phyloP scores from a whole-genome alignment of 2,888 invertebrate species.

The Tyria jacobaeae region DNA sequence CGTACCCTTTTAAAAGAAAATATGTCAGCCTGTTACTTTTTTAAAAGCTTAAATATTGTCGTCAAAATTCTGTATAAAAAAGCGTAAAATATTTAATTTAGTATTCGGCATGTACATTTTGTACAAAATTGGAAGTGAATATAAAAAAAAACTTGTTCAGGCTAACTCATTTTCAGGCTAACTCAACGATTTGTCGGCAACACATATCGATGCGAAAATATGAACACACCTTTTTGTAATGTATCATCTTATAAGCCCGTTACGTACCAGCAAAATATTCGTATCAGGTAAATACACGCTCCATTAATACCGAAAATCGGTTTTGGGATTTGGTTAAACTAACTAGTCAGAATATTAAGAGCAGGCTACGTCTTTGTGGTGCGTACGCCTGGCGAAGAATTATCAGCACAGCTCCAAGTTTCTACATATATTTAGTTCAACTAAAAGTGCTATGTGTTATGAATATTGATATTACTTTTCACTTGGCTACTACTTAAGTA shows the following conservation, averaged over 20 bases:
- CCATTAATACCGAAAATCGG: slow-evolving; percentile 7
- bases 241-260: too few species aligned
- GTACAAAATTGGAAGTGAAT: too few species aligned
- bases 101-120: too few species aligned
- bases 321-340: slow-evolving; percentile 19
- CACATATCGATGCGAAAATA: background rate
- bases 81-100: too few species aligned
- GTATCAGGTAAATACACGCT: slow-evolving; percentile 12
- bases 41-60: background rate
- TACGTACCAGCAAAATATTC: slow-evolving; percentile 13
- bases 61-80: too few species aligned
- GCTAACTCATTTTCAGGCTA: background rate
- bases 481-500: background rate
- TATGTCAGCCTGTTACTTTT: background rate
- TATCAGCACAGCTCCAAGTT: slow-evolving; percentile 41
- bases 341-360: slow-evolving; percentile 37
- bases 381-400: slow-evolving; percentile 23
- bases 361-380: slow-evolving; percentile 27
- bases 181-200: background rate
- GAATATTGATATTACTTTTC: slow-evolving; percentile 35
- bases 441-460: slow-evolving; percentile 30
- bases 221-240: background rate
- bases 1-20: background rate
- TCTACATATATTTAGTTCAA: slow-evolving; percentile 8
- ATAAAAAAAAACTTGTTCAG: background rate